Evolutionary conservation across 1,140 invertebrate genomes (phyloP).

Genomic region (Holcopasites calliopsidis): DNA sequence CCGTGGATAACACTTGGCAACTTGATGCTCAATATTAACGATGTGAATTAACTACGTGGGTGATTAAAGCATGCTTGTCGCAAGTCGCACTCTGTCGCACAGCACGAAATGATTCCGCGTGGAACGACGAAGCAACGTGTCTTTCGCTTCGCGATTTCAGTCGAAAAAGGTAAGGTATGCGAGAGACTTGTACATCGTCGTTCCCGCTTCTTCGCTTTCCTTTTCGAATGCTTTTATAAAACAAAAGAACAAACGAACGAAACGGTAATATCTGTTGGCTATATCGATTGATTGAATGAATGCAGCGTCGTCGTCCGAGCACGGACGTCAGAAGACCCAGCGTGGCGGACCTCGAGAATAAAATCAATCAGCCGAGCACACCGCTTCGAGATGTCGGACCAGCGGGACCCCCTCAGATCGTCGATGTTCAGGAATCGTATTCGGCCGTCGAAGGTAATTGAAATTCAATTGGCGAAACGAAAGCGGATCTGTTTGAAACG

Average conservation of each 20-base stretch:
- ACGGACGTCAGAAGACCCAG: conserved; percentile 91
- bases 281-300: conserved; percentile 4
- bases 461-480: no score
- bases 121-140: no score
- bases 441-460: conserved; percentile 96
- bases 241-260: not conserved
- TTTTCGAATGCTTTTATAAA: conserved; percentile 30
- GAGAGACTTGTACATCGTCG: no score
- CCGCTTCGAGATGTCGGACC: conserved; percentile 88
- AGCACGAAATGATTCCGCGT: no score
- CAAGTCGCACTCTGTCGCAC: no score
- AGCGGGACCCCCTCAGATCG: conserved; percentile 90
- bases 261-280: not conserved
- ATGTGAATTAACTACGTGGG: no score
- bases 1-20: conserved; percentile 40
- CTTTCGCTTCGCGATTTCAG: no score
- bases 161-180: no score
- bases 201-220: conserved; percentile 38
- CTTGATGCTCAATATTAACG: conserved; percentile 13
- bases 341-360: conserved; percentile 92
- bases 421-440: conserved; percentile 94
- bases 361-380: conserved; percentile 94
- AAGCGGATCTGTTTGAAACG: no score
- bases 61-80: no score
- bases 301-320: conserved; percentile 90